Conservation (phyloP, 2,888 invertebrate genomes). For the Rhogogaster chlorosoma region DNA sequence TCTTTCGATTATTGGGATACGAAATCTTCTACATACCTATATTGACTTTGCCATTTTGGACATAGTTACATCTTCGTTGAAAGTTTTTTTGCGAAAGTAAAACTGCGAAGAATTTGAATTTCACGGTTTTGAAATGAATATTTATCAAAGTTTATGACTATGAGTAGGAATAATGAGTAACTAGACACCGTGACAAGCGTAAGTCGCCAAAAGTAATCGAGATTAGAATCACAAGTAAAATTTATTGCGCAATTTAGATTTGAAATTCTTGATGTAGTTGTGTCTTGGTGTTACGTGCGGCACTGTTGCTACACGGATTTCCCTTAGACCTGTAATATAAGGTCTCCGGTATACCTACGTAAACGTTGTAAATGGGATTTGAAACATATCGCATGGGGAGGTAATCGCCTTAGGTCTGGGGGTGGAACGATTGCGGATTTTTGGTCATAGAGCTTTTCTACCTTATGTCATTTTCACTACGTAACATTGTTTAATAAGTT, state of each 20-base stretch:
- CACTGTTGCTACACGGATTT: neutral
- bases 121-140: neutral
- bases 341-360: neutral
- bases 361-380: constrained; percentile 11
- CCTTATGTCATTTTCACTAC: constrained; percentile 3
- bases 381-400: neutral
- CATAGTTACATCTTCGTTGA: neutral
- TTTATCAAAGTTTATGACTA: neutral
- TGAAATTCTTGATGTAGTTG: neutral
- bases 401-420: neutral
- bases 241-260: constrained; percentile 12
- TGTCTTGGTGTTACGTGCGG: neutral
- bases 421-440: constrained; percentile 19
- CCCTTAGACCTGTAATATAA: neutral
- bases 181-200: neutral
- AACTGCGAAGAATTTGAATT: neutral
- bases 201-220: constrained; percentile 5
- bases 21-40: neutral
- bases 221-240: constrained; percentile 19
- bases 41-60: neutral
- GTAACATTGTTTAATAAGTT: neutral
- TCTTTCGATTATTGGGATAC: neutral
- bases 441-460: constrained; percentile 2
- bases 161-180: neutral
- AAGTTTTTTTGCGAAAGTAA: neutral